Percentiles rank a stretch among this genome's conserved stretches.
Conservation (phyloP, 2,888 invertebrate species). For the Girardia tigrina region DNA sequence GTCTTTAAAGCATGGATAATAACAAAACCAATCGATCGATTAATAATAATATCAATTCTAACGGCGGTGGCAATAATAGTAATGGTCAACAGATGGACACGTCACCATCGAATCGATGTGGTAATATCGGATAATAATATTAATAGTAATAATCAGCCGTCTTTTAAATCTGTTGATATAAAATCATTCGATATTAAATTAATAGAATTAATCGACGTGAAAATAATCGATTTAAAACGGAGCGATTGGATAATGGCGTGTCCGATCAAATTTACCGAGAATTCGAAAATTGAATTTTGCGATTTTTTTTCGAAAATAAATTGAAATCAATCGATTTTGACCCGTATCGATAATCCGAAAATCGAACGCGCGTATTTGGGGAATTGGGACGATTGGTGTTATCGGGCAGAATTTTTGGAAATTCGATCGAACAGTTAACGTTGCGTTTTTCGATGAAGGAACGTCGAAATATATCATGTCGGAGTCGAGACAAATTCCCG, state of each 20-base stretch:
- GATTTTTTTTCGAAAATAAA: not conserved
- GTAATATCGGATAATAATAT: no score
- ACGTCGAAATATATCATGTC: not conserved
- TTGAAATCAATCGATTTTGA: not conserved
- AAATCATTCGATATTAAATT: not conserved
- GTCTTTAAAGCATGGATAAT: not conserved
- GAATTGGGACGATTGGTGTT: not conserved
- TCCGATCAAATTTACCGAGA: not conserved
- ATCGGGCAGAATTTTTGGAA: slow-evolving; percentile 6
- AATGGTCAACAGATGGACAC: not conserved
- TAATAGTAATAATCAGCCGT: not conserved
- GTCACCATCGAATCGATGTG: no score
- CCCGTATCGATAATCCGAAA: not conserved
- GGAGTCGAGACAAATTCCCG: not conserved
- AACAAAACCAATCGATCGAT: no score
- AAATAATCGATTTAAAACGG: not conserved
- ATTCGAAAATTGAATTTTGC: not conserved
- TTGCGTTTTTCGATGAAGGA: slow-evolving; percentile 3
- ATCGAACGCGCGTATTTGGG: not conserved
- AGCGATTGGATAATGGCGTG: not conserved
- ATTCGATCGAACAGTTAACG: not conserved
- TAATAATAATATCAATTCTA: no score
- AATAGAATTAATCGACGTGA: not conserved
- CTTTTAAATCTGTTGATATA: not conserved
- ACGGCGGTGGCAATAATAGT: no score